Percentiles rank a stretch among this genome's conserved stretches.
Evolutionary conservation across 2,888 invertebrate genomes (phyloP).

Genomic region (Rhimphoctona megacephalus): DNA sequence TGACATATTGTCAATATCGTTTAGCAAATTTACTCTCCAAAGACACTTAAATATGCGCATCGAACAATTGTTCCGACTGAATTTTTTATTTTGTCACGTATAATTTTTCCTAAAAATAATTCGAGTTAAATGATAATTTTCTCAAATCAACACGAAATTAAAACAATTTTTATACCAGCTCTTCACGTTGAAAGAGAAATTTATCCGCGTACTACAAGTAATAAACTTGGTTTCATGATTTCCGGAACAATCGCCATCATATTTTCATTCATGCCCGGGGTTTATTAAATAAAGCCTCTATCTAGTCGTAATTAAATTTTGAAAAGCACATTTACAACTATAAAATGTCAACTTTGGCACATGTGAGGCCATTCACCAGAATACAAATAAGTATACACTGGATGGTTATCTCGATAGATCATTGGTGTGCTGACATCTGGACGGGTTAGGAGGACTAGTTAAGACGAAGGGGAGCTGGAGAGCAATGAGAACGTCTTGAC

Average conservation of each 20-base stretch:
- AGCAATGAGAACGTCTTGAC: slow-evolving; percentile 59
- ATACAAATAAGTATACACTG: slow-evolving; percentile 6
- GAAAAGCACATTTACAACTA: neutral
- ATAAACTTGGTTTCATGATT: neutral
- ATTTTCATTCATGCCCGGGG: neutral
- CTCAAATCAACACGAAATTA: neutral
- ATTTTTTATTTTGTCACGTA: neutral
- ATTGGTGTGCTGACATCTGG: slow-evolving; percentile 48
- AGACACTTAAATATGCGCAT: neutral
- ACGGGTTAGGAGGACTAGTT: slow-evolving; percentile 25
- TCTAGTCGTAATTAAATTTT: neutral
- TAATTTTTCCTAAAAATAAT: neutral
- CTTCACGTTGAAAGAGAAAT: neutral
- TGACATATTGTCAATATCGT: neutral
- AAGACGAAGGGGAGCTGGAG: slow-evolving; percentile 42
- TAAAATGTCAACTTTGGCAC: neutral
- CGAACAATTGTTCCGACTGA: neutral
- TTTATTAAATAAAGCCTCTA: neutral
- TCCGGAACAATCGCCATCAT: neutral
- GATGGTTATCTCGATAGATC: slow-evolving; percentile 60
- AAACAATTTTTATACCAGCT: neutral
- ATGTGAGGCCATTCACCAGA: neutral
- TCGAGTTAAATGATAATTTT: neutral
- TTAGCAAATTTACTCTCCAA: neutral
- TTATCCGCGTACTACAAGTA: neutral